Conservation (phyloP, 2,888 invertebrate genomes). For the Lingula anatina region DNA sequence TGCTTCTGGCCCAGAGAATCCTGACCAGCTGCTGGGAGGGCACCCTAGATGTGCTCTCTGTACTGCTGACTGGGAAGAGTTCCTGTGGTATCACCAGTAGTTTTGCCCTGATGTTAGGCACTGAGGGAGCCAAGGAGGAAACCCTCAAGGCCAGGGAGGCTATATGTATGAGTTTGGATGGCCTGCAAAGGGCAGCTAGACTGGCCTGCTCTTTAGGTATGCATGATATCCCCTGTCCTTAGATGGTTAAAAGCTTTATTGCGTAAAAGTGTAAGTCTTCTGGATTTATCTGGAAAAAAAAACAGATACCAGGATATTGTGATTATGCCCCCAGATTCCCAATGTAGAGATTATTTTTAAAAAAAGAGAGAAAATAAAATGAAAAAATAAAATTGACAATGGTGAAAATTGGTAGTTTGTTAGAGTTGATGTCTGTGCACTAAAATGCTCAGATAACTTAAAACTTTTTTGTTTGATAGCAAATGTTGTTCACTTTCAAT, state of each 20-base stretch:
- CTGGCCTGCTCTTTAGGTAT: slow-evolving; percentile 77
- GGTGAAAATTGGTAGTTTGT: too few species aligned
- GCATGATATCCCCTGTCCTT: too few species aligned
- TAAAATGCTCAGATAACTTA: too few species aligned
- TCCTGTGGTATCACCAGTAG: slow-evolving; percentile 53
- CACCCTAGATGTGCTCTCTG: slow-evolving; percentile 80
- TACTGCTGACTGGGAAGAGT: slow-evolving; percentile 59
- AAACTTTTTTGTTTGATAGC: too few species aligned
- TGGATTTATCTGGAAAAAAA: too few species aligned
- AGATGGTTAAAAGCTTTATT: not conserved
- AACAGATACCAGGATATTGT: too few species aligned
- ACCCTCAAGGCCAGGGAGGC: slow-evolving; percentile 65
- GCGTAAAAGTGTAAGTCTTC: too few species aligned
- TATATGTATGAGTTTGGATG: slow-evolving; percentile 80
- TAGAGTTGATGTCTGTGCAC: too few species aligned
- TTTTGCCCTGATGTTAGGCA: slow-evolving; percentile 52
- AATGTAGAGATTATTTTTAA: not conserved
- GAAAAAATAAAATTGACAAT: too few species aligned
- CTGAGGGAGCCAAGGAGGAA: slow-evolving; percentile 54
- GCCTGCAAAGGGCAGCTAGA: slow-evolving; percentile 84
- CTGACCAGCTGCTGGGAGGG: slow-evolving; percentile 89
- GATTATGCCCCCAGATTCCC: not conserved
- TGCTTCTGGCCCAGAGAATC: slow-evolving; percentile 59
- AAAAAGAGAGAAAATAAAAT: too few species aligned
- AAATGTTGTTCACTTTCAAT: too few species aligned